Evolutionary conservation across 2,113 vertebrate genomes (phyloP).

Genomic region (Bubo bubo): DNA sequence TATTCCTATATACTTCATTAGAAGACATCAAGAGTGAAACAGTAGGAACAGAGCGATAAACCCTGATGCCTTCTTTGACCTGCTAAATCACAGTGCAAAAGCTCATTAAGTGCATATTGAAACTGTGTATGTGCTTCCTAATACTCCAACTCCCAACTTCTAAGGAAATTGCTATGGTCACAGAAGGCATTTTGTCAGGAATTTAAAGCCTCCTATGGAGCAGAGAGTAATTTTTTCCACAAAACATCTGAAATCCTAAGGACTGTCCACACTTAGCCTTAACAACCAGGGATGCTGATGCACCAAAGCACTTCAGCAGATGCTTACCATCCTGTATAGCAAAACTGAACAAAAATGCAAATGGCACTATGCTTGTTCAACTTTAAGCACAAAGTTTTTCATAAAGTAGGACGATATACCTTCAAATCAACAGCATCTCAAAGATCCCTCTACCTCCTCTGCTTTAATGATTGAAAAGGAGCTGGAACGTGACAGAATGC

Average conservation of each 20-base stretch:
- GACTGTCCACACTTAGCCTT: background rate
- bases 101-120: background rate
- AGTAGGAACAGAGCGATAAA: background rate
- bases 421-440: background rate
- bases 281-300: background rate
- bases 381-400: background rate
- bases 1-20: background rate
- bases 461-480: background rate
- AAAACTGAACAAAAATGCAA: background rate
- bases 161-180: background rate
- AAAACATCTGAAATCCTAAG: background rate
- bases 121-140: background rate
- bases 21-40: background rate
- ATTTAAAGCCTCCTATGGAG: background rate
- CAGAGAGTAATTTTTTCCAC: background rate
- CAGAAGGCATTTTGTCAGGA: background rate
- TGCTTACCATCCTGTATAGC: accelerated
- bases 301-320: background rate
- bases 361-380: background rate
- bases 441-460: background rate
- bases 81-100: background rate
- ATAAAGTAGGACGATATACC: background rate
- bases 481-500: background rate
- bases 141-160: background rate
- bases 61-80: background rate